Base-by-base conservation (phyloP, 2,888 invertebrate genomes). In the Geotrupes spiniger region DNA sequence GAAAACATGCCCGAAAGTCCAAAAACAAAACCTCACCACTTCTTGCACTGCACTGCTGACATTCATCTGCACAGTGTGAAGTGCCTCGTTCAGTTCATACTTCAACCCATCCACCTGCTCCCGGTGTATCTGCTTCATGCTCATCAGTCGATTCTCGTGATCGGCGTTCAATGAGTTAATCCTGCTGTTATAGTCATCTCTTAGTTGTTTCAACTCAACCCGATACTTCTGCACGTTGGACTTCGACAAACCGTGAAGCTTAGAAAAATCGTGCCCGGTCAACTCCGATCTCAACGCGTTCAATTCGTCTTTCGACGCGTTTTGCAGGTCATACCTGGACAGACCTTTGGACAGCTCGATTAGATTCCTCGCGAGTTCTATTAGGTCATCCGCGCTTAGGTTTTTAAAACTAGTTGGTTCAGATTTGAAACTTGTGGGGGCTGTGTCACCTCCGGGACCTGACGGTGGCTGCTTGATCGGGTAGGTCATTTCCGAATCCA, bases 41-140 rank as follows among this genome's bases (percentile, higher is more conserved):
- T 78, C 80, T 66, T 81, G 80, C 8, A 78, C 61, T 0, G 76
- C 71, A 1, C 77, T 74, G 38, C 74, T 74, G 1, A 71, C 65
- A 51, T 77, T 74, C 0, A 74, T 70, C 63, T 49, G 73, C 1
- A 73, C 59, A 0, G 74, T 76, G 50, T 57, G 59, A 42, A 57
- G 42, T 4, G 57, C 56, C 44, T 61, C 62, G 46, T 77, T 77
- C 16, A 79, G 72, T 63, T 78, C 76, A 1, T 76, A 74, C 58
- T 82, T 82, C 9, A 83, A 65, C 17, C 74, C 73, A 0, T 71
- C 72, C 42, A 85, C 77, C 54, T 73, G 74, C 2, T 74, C 71
- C 5, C 75, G 71, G 68, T 78, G 67, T 28, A 71, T 63, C 51
- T 76, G 75, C 46, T 82, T 80, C 4, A 82, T 49, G 1, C 66